Conservation (phyloP, 1,140 invertebrate genomes). For the Asobara japonica region DNA sequence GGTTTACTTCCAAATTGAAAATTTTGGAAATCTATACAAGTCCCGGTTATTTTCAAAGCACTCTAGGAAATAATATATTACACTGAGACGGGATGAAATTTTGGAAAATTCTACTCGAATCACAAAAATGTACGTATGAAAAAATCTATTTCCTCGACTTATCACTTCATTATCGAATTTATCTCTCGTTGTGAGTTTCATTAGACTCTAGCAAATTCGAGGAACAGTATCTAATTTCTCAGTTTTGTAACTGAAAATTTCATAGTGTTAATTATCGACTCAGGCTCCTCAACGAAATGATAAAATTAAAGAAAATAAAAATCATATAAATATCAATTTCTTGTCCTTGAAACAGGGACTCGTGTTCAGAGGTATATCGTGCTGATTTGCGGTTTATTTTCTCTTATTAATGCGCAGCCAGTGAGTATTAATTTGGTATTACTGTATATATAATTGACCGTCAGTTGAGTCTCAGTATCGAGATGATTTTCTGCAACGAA, state of each 20-base stretch:
- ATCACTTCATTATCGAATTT: not conserved
- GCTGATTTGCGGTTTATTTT: not conserved
- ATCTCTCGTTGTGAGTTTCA: not conserved
- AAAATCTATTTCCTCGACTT: not conserved
- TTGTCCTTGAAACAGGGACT: not conserved
- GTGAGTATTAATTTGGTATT: slow-evolving; percentile 15
- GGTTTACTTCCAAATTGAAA: too few species aligned
- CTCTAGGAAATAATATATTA: too few species aligned
- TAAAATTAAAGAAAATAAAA: not conserved
- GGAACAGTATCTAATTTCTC: slow-evolving; percentile 37
- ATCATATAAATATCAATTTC: not conserved
- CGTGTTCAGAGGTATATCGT: not conserved
- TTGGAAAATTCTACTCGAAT: too few species aligned
- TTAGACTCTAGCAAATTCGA: not conserved
- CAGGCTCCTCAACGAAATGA: slow-evolving; percentile 34
- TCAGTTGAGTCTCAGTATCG: not conserved
- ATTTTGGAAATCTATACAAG: too few species aligned
- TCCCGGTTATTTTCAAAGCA: too few species aligned
- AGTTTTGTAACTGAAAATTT: slow-evolving; percentile 39
- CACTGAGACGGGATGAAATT: too few species aligned
- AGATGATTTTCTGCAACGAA: not conserved
- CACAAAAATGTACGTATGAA: too few species aligned
- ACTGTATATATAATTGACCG: slow-evolving; percentile 12
- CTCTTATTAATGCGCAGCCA: slow-evolving; percentile 6
- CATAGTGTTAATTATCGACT: slow-evolving; percentile 34